Conservation (phyloP, 2,888 invertebrate genomes). For the Polietes domitor region DNA sequence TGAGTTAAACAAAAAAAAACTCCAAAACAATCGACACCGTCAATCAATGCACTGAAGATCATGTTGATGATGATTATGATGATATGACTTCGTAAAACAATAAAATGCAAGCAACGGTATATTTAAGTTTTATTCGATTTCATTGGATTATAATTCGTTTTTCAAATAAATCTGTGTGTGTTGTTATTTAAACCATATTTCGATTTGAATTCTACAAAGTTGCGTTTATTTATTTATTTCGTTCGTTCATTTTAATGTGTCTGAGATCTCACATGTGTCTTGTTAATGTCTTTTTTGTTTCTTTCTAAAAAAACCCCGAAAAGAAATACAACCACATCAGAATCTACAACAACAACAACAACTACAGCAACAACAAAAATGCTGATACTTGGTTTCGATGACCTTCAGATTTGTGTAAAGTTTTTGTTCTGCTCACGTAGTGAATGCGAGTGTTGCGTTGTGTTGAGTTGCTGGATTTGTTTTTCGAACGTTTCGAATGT, state of each 20-base stretch:
- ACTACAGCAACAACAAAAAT: not conserved
- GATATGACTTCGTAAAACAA: not conserved
- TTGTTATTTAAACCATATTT: not conserved
- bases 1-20: too few relatives aligned
- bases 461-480: not conserved
- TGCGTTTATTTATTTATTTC: not conserved
- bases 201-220: not conserved
- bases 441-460: slow-evolving; percentile 1
- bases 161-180: not conserved
- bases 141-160: not conserved
- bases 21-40: not conserved
- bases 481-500: not conserved
- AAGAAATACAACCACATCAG: slow-evolving; percentile 11
- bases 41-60: too few relatives aligned
- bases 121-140: not conserved
- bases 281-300: slow-evolving; percentile 1
- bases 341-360: not conserved
- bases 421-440: slow-evolving; percentile 12
- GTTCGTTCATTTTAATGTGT: not conserved
- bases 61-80: not conserved
- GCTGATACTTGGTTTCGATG: slow-evolving; percentile 25
- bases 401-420: slow-evolving; percentile 30
- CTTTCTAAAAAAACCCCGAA: not conserved
- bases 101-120: not conserved
- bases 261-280: not conserved